Base-by-base conservation (phyloP, 2,797 vertebrate genomes). In the Dryobates pubescens region DNA sequence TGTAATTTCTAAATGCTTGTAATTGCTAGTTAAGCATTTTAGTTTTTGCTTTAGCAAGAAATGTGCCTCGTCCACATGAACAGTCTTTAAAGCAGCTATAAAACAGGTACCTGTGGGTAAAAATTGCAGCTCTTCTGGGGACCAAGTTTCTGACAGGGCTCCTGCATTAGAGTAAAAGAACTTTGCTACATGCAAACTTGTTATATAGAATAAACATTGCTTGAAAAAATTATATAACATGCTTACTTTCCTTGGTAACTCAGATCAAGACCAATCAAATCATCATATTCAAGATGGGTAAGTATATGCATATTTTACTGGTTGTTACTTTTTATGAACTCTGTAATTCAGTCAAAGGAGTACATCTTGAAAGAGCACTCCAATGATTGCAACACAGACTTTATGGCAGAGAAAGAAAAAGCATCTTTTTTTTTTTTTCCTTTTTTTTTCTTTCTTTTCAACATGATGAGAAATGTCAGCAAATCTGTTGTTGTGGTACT, bases 241-340 rank as follows among this genome's bases (percentile, higher is more conserved):
- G 51, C 59, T 83, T 86, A 17, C 82, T 85, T 54, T 92, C 57
- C 65, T 89, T 87, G 61, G 76, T 93, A 88, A 77, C 63, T 93
- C 63, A 78, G 91, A 92, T 95, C 93, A 92, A 89, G 90, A 70
- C 86, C 13, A 90, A 90, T 90, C 92, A 95, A 93, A 87, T 93
- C 94, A 96, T 78, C 59, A 51, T 86, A 71, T 49, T 87, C 79
- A 92, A 80, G 86, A 84, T 83, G 92, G 92, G 86, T 73, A 82
- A 91, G 75, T 69, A 72, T 32, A 72, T 86, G 76, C 76, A 87
- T 94, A 83, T 93, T 95, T 93, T 94, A 90, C 49, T 41, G 73
- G 57, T 86, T 83, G n/a, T 76, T 92, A 56, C 80, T 91, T 92
- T 89, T 79, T 56, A 68, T 41, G 69, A 88, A 78, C 73, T 88